phyloP scores from a whole-genome alignment of 2,888 invertebrate species.

The Ornithoptera priamus region DNA sequence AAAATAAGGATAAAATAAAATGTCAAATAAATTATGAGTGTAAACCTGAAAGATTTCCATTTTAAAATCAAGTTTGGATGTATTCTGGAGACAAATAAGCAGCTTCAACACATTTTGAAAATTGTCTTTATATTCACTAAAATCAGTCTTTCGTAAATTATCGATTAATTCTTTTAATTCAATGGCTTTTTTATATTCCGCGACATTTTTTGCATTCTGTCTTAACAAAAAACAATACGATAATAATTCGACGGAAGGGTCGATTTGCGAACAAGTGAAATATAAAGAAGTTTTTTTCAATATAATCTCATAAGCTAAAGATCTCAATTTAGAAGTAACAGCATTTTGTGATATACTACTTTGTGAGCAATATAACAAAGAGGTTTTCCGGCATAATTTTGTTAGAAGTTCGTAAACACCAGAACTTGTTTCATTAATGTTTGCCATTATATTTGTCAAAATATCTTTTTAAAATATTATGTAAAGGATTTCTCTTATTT shows the following conservation, averaged over 20 bases:
- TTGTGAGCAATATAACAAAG: constrained; percentile 52
- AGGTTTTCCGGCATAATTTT: constrained; percentile 61
- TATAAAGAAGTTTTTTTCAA: constrained; percentile 58
- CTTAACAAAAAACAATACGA: constrained; percentile 59
- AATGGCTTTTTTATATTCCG: constrained; percentile 58
- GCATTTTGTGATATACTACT: constrained; percentile 55
- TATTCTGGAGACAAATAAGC: constrained; percentile 55
- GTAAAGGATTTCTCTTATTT: not conserved
- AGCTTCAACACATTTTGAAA: constrained; percentile 54
- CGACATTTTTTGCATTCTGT: constrained; percentile 61
- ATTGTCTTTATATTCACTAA: constrained; percentile 51
- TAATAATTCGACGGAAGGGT: constrained; percentile 62
- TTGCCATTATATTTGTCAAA: constrained; percentile 21
- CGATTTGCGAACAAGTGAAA: constrained; percentile 43
- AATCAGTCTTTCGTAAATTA: constrained; percentile 50
- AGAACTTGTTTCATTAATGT: constrained; percentile 38
- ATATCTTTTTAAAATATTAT: not conserved
- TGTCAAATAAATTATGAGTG: not conserved
- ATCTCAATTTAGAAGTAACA: constrained; percentile 60
- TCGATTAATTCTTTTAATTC: constrained; percentile 60
- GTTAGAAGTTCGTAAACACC: constrained; percentile 67
- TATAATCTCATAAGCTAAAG: constrained; percentile 66
- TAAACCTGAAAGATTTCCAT: constrained; percentile 62
- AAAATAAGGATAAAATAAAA: not conserved
- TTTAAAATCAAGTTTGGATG: constrained; percentile 55